These are phyloP conservation scores for Misgurnus anguillicaudatus DNA, from an alignment of 2,113 vertebrate genomes.

Conservation along the genomic window DNA sequence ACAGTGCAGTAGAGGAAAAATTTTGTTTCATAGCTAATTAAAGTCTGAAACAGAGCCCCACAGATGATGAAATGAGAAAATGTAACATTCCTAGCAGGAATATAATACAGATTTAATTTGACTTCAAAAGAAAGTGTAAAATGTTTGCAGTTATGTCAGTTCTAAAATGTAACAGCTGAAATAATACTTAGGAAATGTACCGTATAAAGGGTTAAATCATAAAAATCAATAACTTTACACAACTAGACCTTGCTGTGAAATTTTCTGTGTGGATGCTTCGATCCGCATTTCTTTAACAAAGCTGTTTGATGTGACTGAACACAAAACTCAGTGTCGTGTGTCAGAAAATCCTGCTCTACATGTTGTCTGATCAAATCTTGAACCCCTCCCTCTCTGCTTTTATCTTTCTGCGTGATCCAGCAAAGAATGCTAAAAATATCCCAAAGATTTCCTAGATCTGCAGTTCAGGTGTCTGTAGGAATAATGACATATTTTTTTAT, in stretches of 20 bases:
- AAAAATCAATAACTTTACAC: neutral
- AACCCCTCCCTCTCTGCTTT: neutral
- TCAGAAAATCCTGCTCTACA: neutral
- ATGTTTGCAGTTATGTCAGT: neutral
- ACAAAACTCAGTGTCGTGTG: neutral
- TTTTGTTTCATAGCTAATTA: neutral
- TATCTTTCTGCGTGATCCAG: conserved; percentile 6
- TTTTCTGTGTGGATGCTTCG: neutral
- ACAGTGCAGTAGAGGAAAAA: neutral
- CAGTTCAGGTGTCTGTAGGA: neutral
- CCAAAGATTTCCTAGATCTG: neutral
- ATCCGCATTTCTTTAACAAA: neutral
- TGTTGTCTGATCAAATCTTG: neutral
- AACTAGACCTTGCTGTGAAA: neutral
- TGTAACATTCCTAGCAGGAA: neutral
- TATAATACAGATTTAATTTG: neutral
- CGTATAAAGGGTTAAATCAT: too few relatives aligned
- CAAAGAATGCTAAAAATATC: neutral
- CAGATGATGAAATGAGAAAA: neutral
- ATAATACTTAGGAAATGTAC: neutral
- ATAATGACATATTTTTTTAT: neutral
- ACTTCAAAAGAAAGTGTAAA: neutral
- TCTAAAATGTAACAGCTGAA: neutral
- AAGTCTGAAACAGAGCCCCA: neutral
- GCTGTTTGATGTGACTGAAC: neutral